phyloP scores from a whole-genome alignment of 92 coral and sea anemone genomes.

The Parazoanthus swiftii region DNA sequence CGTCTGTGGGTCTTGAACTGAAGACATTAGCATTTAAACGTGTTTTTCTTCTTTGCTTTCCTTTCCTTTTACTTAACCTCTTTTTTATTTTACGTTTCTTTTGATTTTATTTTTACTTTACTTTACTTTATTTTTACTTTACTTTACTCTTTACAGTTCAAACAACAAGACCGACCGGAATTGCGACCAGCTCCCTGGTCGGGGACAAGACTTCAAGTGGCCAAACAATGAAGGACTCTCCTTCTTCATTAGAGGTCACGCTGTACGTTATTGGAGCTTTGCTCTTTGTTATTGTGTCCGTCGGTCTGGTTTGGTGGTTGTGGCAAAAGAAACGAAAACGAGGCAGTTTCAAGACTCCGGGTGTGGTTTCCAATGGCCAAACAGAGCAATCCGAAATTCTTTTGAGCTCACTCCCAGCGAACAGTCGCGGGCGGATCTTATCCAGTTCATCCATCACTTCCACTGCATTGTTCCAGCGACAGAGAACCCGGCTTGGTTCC shows the following conservation, averaged over 20 bases:
- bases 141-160: neutral
- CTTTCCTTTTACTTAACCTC: too few relatives aligned
- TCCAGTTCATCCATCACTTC: conserved; percentile 23
- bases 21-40: too few relatives aligned
- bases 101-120: too few relatives aligned
- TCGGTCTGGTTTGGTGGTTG: neutral
- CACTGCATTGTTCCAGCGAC: conserved; percentile 12
- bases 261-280: conserved; percentile 25
- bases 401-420: neutral
- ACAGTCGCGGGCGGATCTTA: neutral
- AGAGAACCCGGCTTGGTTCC: conserved; percentile 29
- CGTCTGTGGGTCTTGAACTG: neutral
- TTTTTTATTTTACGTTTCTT: too few relatives aligned
- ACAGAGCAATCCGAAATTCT: conserved; percentile 24
- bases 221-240: neutral
- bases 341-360: neutral
- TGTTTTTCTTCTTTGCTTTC: too few relatives aligned
- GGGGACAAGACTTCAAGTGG: neutral
- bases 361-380: neutral
- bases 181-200: neutral
- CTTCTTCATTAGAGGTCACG: neutral
- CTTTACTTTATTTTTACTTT: too few relatives aligned
- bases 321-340: conserved; percentile 14
- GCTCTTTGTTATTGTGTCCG: neutral
- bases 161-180: neutral